Evolutionary conservation across 2,888 invertebrate genomes (phyloP).

Genomic region (Unio delphinus): DNA sequence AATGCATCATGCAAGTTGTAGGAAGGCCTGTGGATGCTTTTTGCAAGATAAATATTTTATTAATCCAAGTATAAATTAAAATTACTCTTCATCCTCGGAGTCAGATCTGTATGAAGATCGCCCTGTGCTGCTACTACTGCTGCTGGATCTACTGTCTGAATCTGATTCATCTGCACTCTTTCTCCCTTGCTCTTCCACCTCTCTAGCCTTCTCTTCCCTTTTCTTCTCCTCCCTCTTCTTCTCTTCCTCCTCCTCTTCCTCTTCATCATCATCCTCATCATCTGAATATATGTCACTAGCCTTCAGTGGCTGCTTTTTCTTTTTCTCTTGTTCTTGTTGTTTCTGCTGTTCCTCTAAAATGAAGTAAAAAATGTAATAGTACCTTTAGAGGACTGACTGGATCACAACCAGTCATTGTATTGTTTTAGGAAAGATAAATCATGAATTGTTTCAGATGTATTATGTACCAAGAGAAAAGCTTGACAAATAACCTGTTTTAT

Average conservation of each 20-base stretch:
- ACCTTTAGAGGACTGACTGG: too few relatives aligned
- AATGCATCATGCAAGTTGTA: too few relatives aligned
- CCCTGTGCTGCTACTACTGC: slow-evolving; percentile 47
- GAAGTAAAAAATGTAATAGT: slow-evolving; percentile 1
- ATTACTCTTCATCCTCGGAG: slow-evolving; percentile 58
- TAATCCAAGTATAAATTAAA: not conserved
- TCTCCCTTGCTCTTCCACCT: slow-evolving; percentile 37
- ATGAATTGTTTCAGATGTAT: too few relatives aligned
- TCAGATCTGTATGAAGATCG: slow-evolving; percentile 54
- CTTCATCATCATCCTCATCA: slow-evolving; percentile 68
- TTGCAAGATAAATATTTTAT: too few relatives aligned
- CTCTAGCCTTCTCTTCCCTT: slow-evolving; percentile 34
- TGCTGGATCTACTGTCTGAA: slow-evolving; percentile 49
- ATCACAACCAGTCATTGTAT: too few relatives aligned
- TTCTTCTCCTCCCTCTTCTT: slow-evolving; percentile 46
- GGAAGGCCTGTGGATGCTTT: too few relatives aligned
- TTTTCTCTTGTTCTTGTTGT: slow-evolving; percentile 65
- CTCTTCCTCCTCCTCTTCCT: slow-evolving; percentile 52
- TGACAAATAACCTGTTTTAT: too few relatives aligned
- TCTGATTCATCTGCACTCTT: slow-evolving; percentile 48
- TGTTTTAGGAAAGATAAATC: too few relatives aligned
- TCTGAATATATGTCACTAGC: slow-evolving; percentile 94
- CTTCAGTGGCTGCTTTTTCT: slow-evolving; percentile 84
- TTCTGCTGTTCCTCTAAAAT: slow-evolving; percentile 18
- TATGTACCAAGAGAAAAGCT: too few relatives aligned